Conservation (phyloP, 2,797 vertebrate species). For the Podarcis lilfordi region DNA sequence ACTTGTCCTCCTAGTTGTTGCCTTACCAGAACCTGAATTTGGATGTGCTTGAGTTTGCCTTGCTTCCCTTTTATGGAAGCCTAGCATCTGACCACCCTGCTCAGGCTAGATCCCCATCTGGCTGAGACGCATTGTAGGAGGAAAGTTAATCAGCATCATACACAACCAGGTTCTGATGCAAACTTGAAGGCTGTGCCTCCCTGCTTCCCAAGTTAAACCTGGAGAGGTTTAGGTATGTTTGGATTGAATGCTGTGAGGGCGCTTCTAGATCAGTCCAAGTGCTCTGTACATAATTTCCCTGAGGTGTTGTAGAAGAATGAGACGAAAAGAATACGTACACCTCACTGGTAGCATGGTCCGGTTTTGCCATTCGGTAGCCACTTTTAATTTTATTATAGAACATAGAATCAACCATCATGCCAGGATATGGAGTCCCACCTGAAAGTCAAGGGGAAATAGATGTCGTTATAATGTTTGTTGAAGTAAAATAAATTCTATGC, state of each 20-base stretch:
- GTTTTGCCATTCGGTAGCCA: conserved; percentile 97
- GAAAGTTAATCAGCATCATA: not conserved
- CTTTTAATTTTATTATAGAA: conserved; percentile 99
- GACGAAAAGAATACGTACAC: conserved; percentile 82
- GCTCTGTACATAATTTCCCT: no score
- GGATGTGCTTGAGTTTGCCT: no score
- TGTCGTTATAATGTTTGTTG: not conserved
- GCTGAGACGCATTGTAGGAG: not conserved
- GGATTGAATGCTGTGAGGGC: not conserved
- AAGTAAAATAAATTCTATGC: not conserved
- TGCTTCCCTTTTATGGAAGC: no score
- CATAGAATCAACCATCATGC: conserved; percentile 98
- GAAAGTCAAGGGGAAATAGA: conserved; percentile 21
- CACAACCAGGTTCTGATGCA: not conserved
- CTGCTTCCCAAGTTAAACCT: not conserved
- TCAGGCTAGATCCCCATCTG: no score
- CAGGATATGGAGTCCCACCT: conserved; percentile 98
- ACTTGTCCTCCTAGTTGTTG: no score
- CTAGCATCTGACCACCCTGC: no score
- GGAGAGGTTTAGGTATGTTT: not conserved
- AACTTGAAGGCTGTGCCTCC: not conserved
- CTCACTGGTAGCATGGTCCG: conserved; percentile 90
- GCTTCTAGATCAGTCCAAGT: not conserved
- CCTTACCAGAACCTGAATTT: no score
- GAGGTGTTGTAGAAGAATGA: not conserved